These are phyloP conservation scores for Clarias batrachus DNA, from an alignment of 2,113 vertebrate species.

Conservation along the genomic window DNA sequence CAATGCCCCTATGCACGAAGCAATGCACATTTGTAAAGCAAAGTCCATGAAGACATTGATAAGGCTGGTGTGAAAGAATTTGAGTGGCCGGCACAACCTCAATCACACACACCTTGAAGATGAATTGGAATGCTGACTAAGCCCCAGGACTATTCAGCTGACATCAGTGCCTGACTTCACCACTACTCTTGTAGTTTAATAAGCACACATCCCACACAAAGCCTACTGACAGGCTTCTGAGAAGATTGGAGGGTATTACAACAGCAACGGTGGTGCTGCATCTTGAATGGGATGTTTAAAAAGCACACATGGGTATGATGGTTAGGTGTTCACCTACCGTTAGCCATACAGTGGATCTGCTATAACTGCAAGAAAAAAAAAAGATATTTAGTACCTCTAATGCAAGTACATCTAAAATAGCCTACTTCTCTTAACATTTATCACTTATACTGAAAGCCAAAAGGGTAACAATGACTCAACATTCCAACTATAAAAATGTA, in stretches of 20 bases:
- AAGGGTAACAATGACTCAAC: background rate
- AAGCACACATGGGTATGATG: background rate
- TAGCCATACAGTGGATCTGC: background rate
- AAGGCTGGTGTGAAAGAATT: background rate
- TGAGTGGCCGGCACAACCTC: background rate
- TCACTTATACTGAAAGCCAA: background rate
- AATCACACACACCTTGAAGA: background rate
- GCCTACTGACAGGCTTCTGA: background rate
- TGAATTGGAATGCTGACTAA: background rate
- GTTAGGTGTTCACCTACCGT: background rate
- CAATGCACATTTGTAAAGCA: no score
- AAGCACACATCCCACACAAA: background rate
- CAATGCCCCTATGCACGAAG: background rate
- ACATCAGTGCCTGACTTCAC: background rate
- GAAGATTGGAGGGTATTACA: background rate
- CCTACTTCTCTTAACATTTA: background rate
- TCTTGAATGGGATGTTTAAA: background rate
- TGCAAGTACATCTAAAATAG: no score
- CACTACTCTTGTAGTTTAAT: background rate
- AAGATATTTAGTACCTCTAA: no score
- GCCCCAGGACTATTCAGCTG: background rate
- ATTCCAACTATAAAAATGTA: background rate
- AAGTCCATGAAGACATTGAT: background rate
- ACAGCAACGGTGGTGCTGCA: background rate
- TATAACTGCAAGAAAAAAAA: background rate